A percentile compares a stretch with the other conserved stretches of the same genome.
Evolutionary conservation across 2,113 vertebrate genomes (phyloP).

Genomic region (Ardeotis arabs): DNA sequence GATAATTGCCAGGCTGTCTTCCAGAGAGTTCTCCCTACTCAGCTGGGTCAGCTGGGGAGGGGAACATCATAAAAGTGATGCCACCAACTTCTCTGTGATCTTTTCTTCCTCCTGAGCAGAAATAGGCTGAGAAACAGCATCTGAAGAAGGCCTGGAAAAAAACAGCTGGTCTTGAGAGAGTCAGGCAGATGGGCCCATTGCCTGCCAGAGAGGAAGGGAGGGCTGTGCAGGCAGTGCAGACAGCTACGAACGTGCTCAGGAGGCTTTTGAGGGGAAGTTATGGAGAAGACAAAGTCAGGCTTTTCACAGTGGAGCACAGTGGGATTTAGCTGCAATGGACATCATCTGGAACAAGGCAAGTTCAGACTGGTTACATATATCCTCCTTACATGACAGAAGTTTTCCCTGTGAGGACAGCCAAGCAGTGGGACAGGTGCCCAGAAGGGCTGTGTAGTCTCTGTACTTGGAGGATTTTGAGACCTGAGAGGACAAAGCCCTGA

Average conservation of each 20-base stretch:
- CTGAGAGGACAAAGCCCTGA: not conserved
- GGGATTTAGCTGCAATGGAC: not conserved
- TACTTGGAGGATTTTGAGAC: not conserved
- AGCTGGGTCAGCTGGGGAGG: not conserved
- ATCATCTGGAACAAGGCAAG: not conserved
- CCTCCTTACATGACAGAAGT: not conserved
- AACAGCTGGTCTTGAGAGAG: not conserved
- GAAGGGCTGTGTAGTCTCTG: not conserved
- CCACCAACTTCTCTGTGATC: conserved; percentile 13
- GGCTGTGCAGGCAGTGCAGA: fast-evolving
- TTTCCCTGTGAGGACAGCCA: not conserved
- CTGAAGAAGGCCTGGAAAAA: not conserved
- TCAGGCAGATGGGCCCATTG: not conserved
- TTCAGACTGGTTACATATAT: not conserved
- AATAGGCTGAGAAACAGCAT: not conserved
- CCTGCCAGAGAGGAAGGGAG: not conserved
- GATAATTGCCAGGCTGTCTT: conserved; percentile 35
- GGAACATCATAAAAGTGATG: not conserved
- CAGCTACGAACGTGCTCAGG: not conserved
- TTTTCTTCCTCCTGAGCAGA: not conserved
- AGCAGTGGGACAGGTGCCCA: not conserved
- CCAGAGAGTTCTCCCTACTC: not conserved
- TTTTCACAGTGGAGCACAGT: not conserved
- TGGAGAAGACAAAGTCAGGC: not conserved
- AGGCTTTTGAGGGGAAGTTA: not conserved